Evolutionary conservation across 1,140 invertebrate species (phyloP).

Genomic region (Pachypeltis micranthus): DNA sequence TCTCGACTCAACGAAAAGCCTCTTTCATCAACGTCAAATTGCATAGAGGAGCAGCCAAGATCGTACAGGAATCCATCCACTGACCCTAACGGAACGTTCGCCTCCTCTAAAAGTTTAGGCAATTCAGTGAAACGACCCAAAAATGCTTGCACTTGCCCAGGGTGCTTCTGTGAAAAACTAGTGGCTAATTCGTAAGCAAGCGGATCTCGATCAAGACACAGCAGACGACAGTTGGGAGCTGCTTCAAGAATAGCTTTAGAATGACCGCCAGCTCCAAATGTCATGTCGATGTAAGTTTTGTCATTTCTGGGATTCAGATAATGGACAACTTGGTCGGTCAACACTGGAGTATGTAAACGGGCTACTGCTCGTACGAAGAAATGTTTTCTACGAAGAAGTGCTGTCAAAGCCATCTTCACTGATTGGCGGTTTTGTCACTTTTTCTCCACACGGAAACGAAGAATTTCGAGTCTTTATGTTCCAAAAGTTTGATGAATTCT

Average conservation of each 20-base stretch:
- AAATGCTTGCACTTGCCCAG: conserved; percentile 58
- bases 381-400: too few relatives aligned
- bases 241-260: conserved; percentile 47
- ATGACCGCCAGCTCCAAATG: conserved; percentile 91
- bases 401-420: too few relatives aligned
- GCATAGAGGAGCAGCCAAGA: conserved; percentile 93
- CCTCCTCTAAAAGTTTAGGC: conserved; percentile 47
- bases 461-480: conserved; percentile 19
- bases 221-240: conserved; percentile 44
- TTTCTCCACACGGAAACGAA: background rate
- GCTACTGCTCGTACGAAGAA: too few relatives aligned
- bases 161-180: conserved; percentile 49
- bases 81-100: conserved; percentile 45
- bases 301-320: conserved; percentile 48
- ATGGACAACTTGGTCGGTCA: conserved; percentile 54
- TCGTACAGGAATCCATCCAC: conserved; percentile 86
- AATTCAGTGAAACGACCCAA: conserved; percentile 81
- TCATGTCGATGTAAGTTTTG: conserved; percentile 71
- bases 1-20: conserved; percentile 77
- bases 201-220: conserved; percentile 83
- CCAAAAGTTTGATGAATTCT: conserved; percentile 46
- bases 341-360: conserved; percentile 58
- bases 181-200: conserved; percentile 54
- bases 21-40: conserved; percentile 65
- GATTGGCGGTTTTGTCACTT: too few relatives aligned